Evolutionary conservation across 2,888 invertebrate genomes (phyloP).

Genomic region (Eugnorisma glareosa): DNA sequence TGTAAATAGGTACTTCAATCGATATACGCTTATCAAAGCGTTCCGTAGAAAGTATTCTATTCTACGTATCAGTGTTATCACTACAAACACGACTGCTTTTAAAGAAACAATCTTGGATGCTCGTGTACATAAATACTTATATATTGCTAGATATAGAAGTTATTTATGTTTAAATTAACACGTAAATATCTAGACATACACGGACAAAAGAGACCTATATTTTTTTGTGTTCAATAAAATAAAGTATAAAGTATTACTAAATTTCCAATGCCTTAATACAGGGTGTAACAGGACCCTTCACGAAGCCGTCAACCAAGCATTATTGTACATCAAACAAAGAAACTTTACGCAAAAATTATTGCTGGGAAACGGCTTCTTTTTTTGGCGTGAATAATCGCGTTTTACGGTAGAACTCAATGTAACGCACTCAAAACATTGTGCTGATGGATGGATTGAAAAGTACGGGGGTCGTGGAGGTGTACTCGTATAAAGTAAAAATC

Average conservation of each 20-base stretch:
- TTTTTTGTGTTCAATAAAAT: neutral
- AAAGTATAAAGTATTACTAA: neutral
- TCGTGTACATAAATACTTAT: too few species aligned
- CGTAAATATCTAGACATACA: neutral
- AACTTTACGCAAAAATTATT: too few species aligned
- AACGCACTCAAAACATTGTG: too few species aligned
- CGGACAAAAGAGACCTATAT: neutral
- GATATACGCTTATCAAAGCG: slow-evolving; percentile 48
- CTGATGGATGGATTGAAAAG: too few species aligned
- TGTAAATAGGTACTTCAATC: slow-evolving; percentile 31
- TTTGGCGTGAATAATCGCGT: too few species aligned
- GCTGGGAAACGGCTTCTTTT: too few species aligned
- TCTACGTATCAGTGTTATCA: slow-evolving; percentile 45
- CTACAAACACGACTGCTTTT: slow-evolving; percentile 23
- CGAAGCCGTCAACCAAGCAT: too few species aligned
- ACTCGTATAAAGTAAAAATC: too few species aligned
- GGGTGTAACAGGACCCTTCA: too few species aligned
- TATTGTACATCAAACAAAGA: too few species aligned
- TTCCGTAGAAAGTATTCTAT: slow-evolving; percentile 29
- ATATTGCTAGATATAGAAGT: slow-evolving; percentile 32
- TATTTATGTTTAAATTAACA: slow-evolving; percentile 22
- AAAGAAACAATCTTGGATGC: slow-evolving; percentile 44
- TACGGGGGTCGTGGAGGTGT: too few species aligned
- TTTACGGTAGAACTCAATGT: too few species aligned
- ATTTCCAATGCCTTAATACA: neutral